Evolutionary conservation across 37 sponge, comb jelly and placozoan genomes (phyloP), one percentile per base, ranked within the genome.

Genomic region (Diacarnus erythraeanus): DNA sequence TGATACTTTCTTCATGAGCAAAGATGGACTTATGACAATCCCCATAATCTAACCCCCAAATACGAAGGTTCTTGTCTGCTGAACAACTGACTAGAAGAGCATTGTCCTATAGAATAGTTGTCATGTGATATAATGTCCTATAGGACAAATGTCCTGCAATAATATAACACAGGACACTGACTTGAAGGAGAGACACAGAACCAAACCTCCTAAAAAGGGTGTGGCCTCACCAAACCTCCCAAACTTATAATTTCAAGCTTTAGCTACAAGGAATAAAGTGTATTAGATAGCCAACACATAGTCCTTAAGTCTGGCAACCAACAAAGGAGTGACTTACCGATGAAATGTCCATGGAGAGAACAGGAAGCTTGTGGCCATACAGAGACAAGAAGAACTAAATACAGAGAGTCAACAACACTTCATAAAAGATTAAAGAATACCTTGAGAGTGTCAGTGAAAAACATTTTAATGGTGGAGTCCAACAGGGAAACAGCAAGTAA

Each of bases 11-110:
- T 74, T 91, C 88, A 51, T 98, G 99, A 51, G 95, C 97, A 89
- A 96, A 96, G n/a, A 98, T 76, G 3, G 99, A 98, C 65, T 86
- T 83, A 78, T 96, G 97, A 58, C 99, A 98, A 59, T 98, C 97
- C 5, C 99, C 99, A 85, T 87, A 98, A 60, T 98, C 99, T 26
- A 96, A 72, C 0, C 97, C 97, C 99, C 99, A 98, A 1, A 98
- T 87, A 44, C 91, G 91, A 47, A 96, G 83, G 68, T 94, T 98
- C 85, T 96, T 98, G 76, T 98, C 99, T 18, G 93, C 85, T 3
- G 99, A 98, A 26, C 95, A 90, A 41, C 91, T 93, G 4, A 83
- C 99, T 43, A 98, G 76, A 25, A 98, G 77, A 29, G 88, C 82
- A 63, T 84, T 89, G 64, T 98, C 99, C 96, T 97, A 78, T 1